Evolutionary conservation across 1,140 invertebrate species (phyloP), one percentile per base, ranked within the genome.

Genomic region (Xylocopa sonorina): DNA sequence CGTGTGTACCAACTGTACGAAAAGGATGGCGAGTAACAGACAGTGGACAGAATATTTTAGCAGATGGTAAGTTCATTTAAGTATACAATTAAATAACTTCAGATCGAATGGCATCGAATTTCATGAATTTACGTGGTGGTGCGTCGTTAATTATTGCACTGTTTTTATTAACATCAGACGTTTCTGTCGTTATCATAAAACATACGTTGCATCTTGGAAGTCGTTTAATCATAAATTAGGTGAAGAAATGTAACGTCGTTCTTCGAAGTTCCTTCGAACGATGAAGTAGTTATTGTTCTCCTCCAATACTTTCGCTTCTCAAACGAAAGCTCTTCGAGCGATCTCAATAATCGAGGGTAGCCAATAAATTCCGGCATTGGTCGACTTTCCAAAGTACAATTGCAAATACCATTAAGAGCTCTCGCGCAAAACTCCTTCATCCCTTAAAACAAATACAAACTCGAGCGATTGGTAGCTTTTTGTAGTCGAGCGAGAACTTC

Each of bases 381-480:
- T 46, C 43, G 63, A 66, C 27, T 48, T 66, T 48, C 43, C 27
- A 7, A 66, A 48, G 63, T 43, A 18, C 63, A 66, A 66, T 66
- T 66, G 48, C 63, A 66, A 66, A 66, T 48, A 66, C 63, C 24
- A 66, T 66, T 66, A 66, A 66, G 18, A 14, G 63, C 63, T 66
- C 43, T 18, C 7, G 18, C 55, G 18, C 27, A 41, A 46, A 46
- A 64, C 41, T 48, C 10, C 43, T 66, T 48, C 32, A 66, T 66
- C 43, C 43, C 29, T 16, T 43, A 66, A 66, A 66, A 66, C 43
- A 66, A 66, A 48, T 43, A 66, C 29, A 66, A 66, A 66, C 63
- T 66, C 41, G 63, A 48, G 14, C 41, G 32, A 66, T 66, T 66
- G 48, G 48, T 66, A 66, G 5, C 27, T 29, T 18, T 9, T 34